These are phyloP conservation scores for Eucidaris tribuloides DNA, from an alignment of 35 echinoderm and acorn worm genomes.

Conservation along the genomic window DNA sequence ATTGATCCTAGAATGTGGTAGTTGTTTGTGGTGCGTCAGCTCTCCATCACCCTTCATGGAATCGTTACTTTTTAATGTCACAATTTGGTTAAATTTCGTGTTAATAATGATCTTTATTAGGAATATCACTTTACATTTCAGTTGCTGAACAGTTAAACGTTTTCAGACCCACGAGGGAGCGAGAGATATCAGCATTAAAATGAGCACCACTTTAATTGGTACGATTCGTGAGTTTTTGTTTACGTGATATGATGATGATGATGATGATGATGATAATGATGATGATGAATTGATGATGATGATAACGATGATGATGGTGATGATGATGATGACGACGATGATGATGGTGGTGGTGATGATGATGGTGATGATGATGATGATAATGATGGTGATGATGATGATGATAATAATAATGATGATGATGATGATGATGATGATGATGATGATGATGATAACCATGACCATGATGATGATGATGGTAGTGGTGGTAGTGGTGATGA, in stretches of 20 bases:
- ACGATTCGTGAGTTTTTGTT: background rate
- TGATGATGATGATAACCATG: background rate
- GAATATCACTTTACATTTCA: background rate
- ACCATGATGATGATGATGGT: background rate
- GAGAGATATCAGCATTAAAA: background rate
- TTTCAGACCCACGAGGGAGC: background rate
- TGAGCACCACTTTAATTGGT: background rate
- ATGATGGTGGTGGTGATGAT: background rate
- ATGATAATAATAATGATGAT: background rate
- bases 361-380: background rate
- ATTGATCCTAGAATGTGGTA: too few relatives aligned
- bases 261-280: background rate
- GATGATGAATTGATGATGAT: too few relatives aligned
- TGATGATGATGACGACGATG: background rate
- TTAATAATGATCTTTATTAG: background rate
- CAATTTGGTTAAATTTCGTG: too few relatives aligned
- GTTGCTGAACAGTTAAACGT: background rate
- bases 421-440: background rate
- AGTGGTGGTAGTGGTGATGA: background rate
- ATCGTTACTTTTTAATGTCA: too few relatives aligned
- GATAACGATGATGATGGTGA: background rate
- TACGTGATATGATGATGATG: too few relatives aligned
- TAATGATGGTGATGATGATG: background rate
- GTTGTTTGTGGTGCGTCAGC: too few relatives aligned
- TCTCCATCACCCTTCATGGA: too few relatives aligned